Percentiles rank a stretch among this genome's conserved stretches.
phyloP scores from a whole-genome alignment of 2,797 vertebrate genomes.

The Heteromormyrus szaboi region DNA sequence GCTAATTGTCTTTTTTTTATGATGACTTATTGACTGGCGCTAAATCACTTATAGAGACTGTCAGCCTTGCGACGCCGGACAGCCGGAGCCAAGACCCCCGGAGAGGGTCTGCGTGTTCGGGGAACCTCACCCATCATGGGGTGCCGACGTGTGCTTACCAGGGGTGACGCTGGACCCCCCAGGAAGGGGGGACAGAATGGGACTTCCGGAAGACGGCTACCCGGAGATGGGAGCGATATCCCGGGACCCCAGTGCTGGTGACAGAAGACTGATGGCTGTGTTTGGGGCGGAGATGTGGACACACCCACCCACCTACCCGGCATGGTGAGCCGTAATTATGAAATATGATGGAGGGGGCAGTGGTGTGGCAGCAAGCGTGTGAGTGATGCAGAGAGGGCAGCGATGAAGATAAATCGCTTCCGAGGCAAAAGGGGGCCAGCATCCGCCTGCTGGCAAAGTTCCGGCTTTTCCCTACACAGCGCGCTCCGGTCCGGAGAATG shows the following conservation, averaged over 20 bases:
- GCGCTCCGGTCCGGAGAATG: neutral
- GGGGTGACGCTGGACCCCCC: neutral
- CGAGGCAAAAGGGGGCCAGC: neutral
- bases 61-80: neutral
- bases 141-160: too few species aligned
- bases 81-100: neutral
- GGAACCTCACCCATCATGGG: neutral
- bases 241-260: too few species aligned
- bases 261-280: conserved; percentile 15
- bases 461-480: neutral
- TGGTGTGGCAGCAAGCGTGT: neutral
- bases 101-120: neutral
- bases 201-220: neutral
- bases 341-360: conserved; percentile 21
- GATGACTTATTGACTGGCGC: conserved; percentile 16
- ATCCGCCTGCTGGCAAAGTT: neutral
- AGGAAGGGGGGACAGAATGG: too few species aligned
- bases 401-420: conserved; percentile 20
- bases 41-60: conserved; percentile 12
- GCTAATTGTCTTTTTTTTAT: conserved; percentile 23
- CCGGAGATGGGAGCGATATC: neutral
- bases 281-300: neutral
- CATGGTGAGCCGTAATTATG: neutral
- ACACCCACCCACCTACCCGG: neutral
- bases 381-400: neutral